A percentile compares a stretch with the other conserved stretches of the same genome.
phyloP scores from a whole-genome alignment of 1,140 invertebrate species.

The Anagrus nilaparvatae region DNA sequence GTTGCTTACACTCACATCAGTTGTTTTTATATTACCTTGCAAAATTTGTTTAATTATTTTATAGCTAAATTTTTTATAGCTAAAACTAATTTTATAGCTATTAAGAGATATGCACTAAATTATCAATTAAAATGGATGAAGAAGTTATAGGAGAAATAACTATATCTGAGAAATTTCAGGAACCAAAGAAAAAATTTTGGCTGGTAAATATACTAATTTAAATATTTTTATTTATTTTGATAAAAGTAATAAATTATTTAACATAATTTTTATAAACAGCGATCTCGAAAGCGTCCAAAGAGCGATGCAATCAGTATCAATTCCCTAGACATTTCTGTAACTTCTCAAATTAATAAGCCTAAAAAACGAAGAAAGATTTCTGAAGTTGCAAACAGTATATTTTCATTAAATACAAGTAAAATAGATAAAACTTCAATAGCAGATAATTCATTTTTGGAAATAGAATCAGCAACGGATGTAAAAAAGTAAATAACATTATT shows the following conservation, averaged over 20 bases:
- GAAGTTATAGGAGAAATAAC: conserved; percentile 25
- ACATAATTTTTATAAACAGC: conserved; percentile 18
- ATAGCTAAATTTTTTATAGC: too few relatives aligned
- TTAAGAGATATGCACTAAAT: too few relatives aligned
- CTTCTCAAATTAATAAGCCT: conserved; percentile 26
- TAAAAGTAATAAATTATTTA: background rate
- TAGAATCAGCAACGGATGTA: conserved; percentile 20
- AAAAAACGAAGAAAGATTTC: conserved; percentile 36
- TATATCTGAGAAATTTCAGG: conserved; percentile 31
- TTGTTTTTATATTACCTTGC: too few relatives aligned
- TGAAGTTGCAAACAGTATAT: conserved; percentile 33
- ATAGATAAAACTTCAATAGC: conserved; percentile 23
- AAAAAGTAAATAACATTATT: conserved; percentile 14
- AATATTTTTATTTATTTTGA: background rate
- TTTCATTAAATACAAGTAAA: conserved; percentile 26
- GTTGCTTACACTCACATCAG: too few relatives aligned
- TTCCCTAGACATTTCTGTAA: conserved; percentile 35
- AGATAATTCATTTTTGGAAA: conserved; percentile 26
- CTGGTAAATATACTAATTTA: conserved; percentile 24
- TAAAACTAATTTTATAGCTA: too few relatives aligned
- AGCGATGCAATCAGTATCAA: conserved; percentile 34
- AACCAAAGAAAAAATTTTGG: conserved; percentile 36
- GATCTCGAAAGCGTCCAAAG: conserved; percentile 36
- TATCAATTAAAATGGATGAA: conserved; percentile 17
- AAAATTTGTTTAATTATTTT: too few relatives aligned